These are phyloP conservation scores for Heliconius hewitsoni DNA, from an alignment of 1,140 invertebrate genomes.

Conservation along the genomic window DNA sequence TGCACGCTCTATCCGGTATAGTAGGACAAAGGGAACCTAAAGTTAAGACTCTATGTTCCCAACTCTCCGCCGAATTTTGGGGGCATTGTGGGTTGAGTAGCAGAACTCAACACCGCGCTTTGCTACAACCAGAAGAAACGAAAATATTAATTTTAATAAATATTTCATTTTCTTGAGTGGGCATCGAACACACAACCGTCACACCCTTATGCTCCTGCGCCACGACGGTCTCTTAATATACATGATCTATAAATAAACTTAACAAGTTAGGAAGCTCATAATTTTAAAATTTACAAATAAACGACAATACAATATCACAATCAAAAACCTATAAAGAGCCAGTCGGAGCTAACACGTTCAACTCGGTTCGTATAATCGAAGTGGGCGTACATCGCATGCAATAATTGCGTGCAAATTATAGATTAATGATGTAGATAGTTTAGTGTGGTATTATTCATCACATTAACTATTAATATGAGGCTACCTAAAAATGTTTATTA, in stretches of 20 bases:
- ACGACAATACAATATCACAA: not conserved
- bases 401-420: constrained; percentile 59
- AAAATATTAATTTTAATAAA: not conserved
- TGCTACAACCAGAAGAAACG: too few relatives aligned
- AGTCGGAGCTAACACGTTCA: not conserved
- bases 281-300: not conserved
- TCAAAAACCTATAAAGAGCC: constrained; percentile 11
- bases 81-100: too few relatives aligned
- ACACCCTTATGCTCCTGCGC: not conserved
- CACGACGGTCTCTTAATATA: not conserved
- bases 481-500: constrained; percentile 16
- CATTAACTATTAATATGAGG: constrained; percentile 53
- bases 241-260: not conserved
- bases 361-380: constrained; percentile 41
- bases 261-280: not conserved
- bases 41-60: too few relatives aligned
- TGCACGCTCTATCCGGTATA: too few relatives aligned
- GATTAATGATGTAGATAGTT: constrained; percentile 57
- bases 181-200: too few relatives aligned
- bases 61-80: too few relatives aligned
- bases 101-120: too few relatives aligned
- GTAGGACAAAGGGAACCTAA: too few relatives aligned
- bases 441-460: constrained; percentile 45
- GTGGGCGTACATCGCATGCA: constrained; percentile 50
- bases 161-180: too few relatives aligned